These are phyloP conservation scores for Patagioenas fasciata DNA, from an alignment of 2,113 vertebrate species.

Conservation along the genomic window DNA sequence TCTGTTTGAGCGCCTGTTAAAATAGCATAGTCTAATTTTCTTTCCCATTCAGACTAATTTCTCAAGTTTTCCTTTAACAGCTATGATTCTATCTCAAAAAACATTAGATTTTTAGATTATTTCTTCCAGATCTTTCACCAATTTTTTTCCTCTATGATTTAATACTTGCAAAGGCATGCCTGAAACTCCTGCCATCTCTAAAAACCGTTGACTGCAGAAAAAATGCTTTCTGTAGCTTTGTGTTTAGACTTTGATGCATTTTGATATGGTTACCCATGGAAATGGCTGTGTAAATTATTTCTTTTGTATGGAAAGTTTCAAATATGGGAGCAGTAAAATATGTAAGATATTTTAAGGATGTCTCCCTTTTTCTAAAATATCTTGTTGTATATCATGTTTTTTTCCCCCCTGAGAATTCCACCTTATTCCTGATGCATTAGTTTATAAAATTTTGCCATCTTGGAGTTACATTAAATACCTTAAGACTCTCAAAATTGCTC, in stretches of 20 bases:
- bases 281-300: neutral
- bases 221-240: neutral
- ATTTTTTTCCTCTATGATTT: neutral
- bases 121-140: neutral
- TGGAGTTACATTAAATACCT: neutral
- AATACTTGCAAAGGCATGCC: neutral
- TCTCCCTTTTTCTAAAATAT: neutral
- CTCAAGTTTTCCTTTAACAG: neutral
- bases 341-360: too few species aligned
- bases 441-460: neutral
- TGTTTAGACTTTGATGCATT: neutral
- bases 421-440: neutral
- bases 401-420: neutral
- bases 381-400: neutral
- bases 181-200: neutral
- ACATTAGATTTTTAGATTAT: neutral
- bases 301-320: neutral
- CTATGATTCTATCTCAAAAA: neutral
- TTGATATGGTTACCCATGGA: neutral
- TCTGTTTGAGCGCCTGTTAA: neutral
- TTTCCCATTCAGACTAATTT: neutral
- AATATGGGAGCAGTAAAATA: neutral
- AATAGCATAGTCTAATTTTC: neutral
- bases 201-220: neutral
- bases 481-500: neutral